Evolutionary conservation across 1,140 invertebrate genomes (phyloP).

Genomic region (Venustaconcha ellipsiformis): DNA sequence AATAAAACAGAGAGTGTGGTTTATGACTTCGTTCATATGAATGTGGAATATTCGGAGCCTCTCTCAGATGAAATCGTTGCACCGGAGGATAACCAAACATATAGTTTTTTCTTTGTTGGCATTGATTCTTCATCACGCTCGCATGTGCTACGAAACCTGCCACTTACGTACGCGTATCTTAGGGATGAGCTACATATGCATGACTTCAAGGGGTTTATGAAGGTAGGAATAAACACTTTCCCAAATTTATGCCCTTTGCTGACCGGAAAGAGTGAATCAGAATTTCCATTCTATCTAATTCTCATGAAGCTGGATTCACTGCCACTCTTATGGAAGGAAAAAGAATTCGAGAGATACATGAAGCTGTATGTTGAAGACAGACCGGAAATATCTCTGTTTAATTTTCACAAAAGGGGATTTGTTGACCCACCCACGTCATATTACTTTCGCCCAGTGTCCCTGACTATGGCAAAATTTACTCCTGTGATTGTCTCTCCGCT

Average conservation of each 20-base stretch:
- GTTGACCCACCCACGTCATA: slow-evolving; percentile 83
- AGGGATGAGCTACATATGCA: slow-evolving; percentile 73
- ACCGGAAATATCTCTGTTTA: slow-evolving; percentile 82
- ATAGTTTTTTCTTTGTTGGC: slow-evolving; percentile 29
- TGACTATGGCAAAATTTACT: slow-evolving; percentile 32
- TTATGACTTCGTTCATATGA: slow-evolving; percentile 27
- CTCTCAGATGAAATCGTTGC: background rate
- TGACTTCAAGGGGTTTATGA: slow-evolving; percentile 84
- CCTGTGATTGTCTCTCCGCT: slow-evolving; percentile 24
- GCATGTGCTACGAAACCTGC: slow-evolving; percentile 33
- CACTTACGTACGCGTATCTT: slow-evolving; percentile 35
- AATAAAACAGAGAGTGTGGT: background rate
- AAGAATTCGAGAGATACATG: slow-evolving; percentile 77
- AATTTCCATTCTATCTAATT: background rate
- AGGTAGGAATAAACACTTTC: slow-evolving; percentile 86
- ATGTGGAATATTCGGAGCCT: slow-evolving; percentile 11
- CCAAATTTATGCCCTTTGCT: slow-evolving; percentile 83
- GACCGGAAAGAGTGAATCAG: slow-evolving; percentile 70
- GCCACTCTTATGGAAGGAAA: slow-evolving; percentile 54
- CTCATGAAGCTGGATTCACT: slow-evolving; percentile 18
- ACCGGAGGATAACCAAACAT: slow-evolving; percentile 6
- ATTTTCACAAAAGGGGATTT: slow-evolving; percentile 85
- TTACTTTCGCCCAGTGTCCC: slow-evolving; percentile 80
- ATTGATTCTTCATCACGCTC: slow-evolving; percentile 40
- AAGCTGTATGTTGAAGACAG: slow-evolving; percentile 86